phyloP scores from a whole-genome alignment of 53 echinoderm and acorn worm genomes.

The Luidia sarsii region DNA sequence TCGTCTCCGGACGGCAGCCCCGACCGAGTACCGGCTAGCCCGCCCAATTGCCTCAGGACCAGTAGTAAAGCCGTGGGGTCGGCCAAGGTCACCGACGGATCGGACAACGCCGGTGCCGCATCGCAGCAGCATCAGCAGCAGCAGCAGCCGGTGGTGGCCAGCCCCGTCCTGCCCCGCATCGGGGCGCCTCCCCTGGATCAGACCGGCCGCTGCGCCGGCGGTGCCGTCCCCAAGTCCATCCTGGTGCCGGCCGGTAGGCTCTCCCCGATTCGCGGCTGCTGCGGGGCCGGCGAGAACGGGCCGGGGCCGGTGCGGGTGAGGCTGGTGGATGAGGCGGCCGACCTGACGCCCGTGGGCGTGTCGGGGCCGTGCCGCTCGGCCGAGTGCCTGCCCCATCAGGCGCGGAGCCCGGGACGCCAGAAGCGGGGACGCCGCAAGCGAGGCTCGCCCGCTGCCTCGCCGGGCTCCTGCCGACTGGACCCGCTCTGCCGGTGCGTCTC shows the following conservation, averaged over 20 bases:
- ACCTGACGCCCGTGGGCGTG: slow-evolving; percentile 33
- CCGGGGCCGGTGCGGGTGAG: slow-evolving; percentile 67
- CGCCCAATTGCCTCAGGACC: too few species aligned
- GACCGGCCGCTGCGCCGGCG: slow-evolving; percentile 14
- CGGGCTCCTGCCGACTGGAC: too few species aligned
- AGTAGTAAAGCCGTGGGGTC: too few species aligned
- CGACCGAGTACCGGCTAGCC: slow-evolving; percentile 29
- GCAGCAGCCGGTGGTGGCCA: too few species aligned
- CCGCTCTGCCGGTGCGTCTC: slow-evolving; percentile 42
- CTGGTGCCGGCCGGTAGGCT: slow-evolving; percentile 60
- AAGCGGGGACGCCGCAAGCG: slow-evolving; percentile 43
- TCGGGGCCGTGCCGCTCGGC: slow-evolving; percentile 18
- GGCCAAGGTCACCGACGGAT: too few species aligned
- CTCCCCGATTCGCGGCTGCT: slow-evolving; percentile 72
- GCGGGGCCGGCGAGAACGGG: too few species aligned
- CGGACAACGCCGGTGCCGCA: too few species aligned
- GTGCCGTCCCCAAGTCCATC: slow-evolving; percentile 46
- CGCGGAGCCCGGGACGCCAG: slow-evolving; percentile 9
- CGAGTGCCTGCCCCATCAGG: slow-evolving; percentile 60
- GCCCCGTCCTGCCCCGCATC: slow-evolving; percentile 34
- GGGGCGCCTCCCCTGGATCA: neutral
- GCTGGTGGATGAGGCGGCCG: slow-evolving; percentile 34
- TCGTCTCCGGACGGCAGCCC: slow-evolving; percentile 16
- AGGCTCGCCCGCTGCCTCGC: neutral
- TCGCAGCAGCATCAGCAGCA: too few species aligned